Percentiles rank a stretch among this genome's conserved stretches.
Evolutionary conservation across 2,888 invertebrate species (phyloP).

Genomic region (Euplexia lucipara): DNA sequence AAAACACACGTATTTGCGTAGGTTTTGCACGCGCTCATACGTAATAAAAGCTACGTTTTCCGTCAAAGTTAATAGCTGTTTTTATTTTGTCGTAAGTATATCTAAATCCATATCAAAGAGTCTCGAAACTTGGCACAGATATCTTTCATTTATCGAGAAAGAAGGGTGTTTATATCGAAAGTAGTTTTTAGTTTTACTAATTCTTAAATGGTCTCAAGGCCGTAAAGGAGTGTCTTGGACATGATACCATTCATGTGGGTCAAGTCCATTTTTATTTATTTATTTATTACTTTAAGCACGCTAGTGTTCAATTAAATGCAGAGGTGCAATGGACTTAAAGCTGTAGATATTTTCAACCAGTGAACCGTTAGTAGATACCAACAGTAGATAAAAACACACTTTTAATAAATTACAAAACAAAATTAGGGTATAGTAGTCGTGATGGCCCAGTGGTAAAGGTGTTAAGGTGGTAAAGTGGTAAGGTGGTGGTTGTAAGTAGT

Average conservation of each 20-base stretch:
- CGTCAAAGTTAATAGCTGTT: conserved; percentile 46
- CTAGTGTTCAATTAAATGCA: neutral
- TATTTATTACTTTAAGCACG: no score
- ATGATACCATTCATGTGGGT: conserved; percentile 49
- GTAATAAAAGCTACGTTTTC: conserved; percentile 20
- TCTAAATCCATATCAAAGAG: conserved; percentile 57
- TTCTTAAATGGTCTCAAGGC: conserved; percentile 57
- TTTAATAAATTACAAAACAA: no score
- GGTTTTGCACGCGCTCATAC: neutral
- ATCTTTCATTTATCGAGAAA: conserved; percentile 40
- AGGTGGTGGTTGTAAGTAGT: no score
- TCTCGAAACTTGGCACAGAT: conserved; percentile 53
- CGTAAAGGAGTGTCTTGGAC: conserved; percentile 38
- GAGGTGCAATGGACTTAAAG: no score
- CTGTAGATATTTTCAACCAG: no score
- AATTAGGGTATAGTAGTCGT: no score
- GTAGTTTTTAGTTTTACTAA: conserved; percentile 56
- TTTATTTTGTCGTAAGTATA: conserved; percentile 45
- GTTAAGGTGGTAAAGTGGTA: no score
- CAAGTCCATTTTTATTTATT: conserved; percentile 30
- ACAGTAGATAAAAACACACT: no score
- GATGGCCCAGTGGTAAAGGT: no score
- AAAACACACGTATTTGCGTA: conserved; percentile 12
- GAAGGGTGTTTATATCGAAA: conserved; percentile 47
- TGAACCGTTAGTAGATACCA: no score